Percentiles rank a stretch among this genome's conserved stretches.
phyloP scores from a whole-genome alignment of 2,113 vertebrate species.

The Lepus americanus region DNA sequence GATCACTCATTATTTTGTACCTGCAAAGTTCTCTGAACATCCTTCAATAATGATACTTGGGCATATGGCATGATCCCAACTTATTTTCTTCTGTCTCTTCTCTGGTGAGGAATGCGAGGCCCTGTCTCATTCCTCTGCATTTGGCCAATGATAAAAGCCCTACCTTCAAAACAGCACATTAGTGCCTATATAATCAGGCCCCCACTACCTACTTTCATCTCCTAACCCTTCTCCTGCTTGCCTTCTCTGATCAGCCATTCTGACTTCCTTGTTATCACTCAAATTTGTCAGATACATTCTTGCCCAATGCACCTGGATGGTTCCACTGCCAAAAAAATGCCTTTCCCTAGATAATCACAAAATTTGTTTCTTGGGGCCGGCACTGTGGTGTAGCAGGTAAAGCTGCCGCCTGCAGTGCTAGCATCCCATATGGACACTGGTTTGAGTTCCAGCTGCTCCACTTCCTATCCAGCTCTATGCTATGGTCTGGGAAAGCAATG shows the following conservation, averaged over 20 bases:
- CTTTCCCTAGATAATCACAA: neutral
- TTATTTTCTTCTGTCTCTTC: neutral
- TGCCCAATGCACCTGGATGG: neutral
- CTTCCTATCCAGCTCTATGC: too few species aligned
- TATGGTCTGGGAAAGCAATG: too few species aligned
- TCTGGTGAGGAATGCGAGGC: neutral
- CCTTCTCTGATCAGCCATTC: neutral
- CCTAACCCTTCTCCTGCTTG: neutral
- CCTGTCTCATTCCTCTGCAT: constrained; percentile 5
- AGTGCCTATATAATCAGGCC: neutral
- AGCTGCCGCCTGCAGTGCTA: too few species aligned
- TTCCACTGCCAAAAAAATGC: neutral
- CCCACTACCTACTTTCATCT: neutral
- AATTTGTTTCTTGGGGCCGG: neutral
- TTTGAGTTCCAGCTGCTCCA: too few species aligned
- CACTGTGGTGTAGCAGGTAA: too few species aligned
- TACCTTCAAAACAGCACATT: neutral
- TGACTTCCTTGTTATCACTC: neutral
- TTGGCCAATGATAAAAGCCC: neutral
- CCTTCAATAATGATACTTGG: neutral
- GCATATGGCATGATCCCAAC: neutral
- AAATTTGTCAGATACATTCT: neutral
- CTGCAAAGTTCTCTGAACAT: neutral
- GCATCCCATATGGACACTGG: neutral
- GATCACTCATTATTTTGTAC: constrained; percentile 5